phyloP scores from a whole-genome alignment of 2,888 invertebrate species.

The Pandemis corylana region DNA sequence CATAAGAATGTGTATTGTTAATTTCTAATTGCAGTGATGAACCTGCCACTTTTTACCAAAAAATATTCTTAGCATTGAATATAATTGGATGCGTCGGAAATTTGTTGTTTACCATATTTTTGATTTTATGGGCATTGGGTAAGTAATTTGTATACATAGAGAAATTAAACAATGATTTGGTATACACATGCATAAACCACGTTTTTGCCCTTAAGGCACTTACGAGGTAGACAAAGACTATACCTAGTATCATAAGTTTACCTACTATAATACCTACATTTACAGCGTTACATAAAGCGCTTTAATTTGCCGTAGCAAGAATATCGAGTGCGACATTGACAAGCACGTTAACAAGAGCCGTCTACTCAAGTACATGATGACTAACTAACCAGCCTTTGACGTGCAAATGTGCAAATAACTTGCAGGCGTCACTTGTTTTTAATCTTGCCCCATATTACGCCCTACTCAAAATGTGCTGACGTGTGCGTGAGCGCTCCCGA shows the following conservation, averaged over 20 bases:
- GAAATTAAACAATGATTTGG: too few relatives aligned
- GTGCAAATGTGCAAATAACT: conserved; percentile 32
- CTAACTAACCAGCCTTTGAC: conserved; percentile 33
- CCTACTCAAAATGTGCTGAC: conserved; percentile 32
- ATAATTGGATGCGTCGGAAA: conserved; percentile 55
- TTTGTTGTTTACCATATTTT: conserved; percentile 47
- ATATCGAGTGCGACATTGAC: conserved; percentile 1
- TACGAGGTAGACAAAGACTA: too few relatives aligned
- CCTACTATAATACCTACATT: neutral
- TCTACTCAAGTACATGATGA: conserved; percentile 7
- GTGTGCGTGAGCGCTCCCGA: conserved; percentile 25
- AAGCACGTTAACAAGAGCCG: neutral
- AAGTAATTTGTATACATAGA: conserved; percentile 43
- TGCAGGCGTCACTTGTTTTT: conserved; percentile 39
- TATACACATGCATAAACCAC: too few relatives aligned
- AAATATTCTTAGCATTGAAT: conserved; percentile 53
- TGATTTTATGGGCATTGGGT: conserved; percentile 59
- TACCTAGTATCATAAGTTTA: too few relatives aligned
- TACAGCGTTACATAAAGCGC: neutral
- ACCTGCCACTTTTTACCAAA: conserved; percentile 43
- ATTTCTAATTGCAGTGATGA: conserved; percentile 50
- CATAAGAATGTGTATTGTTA: too few relatives aligned
- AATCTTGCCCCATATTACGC: conserved; percentile 31
- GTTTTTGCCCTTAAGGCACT: too few relatives aligned
- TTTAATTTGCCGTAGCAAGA: conserved; percentile 1